phyloP scores from a whole-genome alignment of 2,113 vertebrate species.

The Larimichthys crocea region DNA sequence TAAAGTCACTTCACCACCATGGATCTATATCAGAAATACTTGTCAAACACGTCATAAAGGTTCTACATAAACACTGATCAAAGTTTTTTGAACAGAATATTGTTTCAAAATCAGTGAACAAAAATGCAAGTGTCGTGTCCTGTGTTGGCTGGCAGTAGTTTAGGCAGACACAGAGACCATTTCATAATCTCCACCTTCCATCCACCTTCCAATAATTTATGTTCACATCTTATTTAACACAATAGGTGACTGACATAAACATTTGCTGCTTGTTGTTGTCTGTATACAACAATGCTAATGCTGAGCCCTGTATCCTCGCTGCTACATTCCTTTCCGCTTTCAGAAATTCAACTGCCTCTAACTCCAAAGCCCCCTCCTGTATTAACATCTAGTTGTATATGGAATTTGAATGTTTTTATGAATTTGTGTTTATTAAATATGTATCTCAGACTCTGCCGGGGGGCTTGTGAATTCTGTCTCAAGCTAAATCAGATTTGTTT shows the following conservation, averaged over 20 bases:
- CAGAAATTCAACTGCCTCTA: background rate
- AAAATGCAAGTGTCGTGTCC: too few relatives aligned
- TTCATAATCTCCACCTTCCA: background rate
- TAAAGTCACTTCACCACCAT: background rate
- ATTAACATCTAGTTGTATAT: background rate
- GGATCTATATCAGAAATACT: too few relatives aligned
- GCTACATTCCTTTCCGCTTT: background rate
- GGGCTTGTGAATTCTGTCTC: background rate
- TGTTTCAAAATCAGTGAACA: too few relatives aligned
- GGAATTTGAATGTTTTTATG: background rate
- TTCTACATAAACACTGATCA: too few relatives aligned
- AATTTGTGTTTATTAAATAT: too few relatives aligned
- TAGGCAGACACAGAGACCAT: background rate
- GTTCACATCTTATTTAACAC: background rate
- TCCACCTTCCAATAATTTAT: background rate
- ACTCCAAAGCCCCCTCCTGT: background rate
- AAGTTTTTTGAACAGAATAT: too few relatives aligned
- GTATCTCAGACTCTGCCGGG: too few relatives aligned
- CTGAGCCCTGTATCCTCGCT: background rate
- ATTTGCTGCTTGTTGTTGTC: background rate
- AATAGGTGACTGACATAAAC: background rate
- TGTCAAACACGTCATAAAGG: too few relatives aligned
- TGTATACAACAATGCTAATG: background rate
- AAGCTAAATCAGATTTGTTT: background rate
- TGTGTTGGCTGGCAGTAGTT: background rate